These are phyloP conservation scores for Dendrolimus houi DNA, from an alignment of 2,888 invertebrate species.

Conservation along the genomic window DNA sequence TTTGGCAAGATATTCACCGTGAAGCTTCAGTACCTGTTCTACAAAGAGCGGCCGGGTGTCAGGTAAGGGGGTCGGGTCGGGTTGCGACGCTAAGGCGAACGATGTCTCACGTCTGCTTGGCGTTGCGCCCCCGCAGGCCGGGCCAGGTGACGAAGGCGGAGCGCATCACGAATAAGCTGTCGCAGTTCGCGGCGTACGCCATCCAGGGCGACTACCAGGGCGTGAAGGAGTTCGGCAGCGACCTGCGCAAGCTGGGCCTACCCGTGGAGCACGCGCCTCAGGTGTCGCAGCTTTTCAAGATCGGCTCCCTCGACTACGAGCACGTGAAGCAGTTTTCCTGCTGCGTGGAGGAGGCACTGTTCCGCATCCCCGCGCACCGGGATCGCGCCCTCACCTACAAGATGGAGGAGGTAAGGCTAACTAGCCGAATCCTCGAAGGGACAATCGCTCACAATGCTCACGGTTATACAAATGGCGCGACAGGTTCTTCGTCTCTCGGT, in stretches of 20 bases:
- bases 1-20: conserved; percentile 99
- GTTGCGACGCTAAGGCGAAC: too few species aligned
- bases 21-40: conserved; percentile 97
- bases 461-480: too few species aligned
- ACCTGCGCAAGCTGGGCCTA: conserved; percentile 93
- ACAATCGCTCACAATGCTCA: too few species aligned
- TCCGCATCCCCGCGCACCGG: conserved; percentile 88
- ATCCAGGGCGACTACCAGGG: conserved; percentile 96
- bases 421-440: too few species aligned
- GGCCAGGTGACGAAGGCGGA: conserved; percentile 96
- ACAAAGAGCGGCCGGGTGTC: conserved; percentile 98
- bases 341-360: conserved; percentile 94
- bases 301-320: conserved; percentile 92
- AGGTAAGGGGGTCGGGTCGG: conserved; percentile 27
- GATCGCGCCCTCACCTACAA: conserved; percentile 94
- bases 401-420: conserved; percentile 84
- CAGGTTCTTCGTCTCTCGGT: too few species aligned
- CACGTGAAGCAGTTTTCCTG: conserved; percentile 95
- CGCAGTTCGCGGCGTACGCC: conserved; percentile 95
- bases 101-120: too few species aligned
- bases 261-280: conserved; percentile 99
- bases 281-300: conserved; percentile 96
- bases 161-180: conserved; percentile 91
- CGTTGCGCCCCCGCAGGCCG: conserved; percentile 72
- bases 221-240: conserved; percentile 94